These are phyloP conservation scores for Manacus vitellinus DNA, from an alignment of 2,113 vertebrate genomes.

Conservation along the genomic window DNA sequence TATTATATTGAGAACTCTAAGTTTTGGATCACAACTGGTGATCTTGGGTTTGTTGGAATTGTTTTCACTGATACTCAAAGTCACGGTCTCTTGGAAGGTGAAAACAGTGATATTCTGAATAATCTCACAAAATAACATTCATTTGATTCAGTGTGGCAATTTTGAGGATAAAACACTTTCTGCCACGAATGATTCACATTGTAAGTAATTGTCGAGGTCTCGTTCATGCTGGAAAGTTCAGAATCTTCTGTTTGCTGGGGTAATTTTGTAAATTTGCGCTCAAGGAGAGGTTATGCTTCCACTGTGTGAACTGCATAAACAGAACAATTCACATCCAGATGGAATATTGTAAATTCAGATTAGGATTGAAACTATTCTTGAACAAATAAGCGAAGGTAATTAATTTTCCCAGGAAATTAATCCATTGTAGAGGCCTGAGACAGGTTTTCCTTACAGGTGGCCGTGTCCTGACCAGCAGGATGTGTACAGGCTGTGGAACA, in stretches of 20 bases:
- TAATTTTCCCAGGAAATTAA: background rate
- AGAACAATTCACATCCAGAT: background rate
- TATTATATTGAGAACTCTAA: accelerated
- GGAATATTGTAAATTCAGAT: background rate
- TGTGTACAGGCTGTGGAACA: background rate
- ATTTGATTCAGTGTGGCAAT: background rate
- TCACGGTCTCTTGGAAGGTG: background rate
- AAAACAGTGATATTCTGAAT: background rate
- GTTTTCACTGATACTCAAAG: background rate
- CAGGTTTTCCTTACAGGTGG: background rate
- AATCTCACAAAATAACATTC: background rate
- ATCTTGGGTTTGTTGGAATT: background rate
- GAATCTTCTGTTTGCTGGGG: background rate
- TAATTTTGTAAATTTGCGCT: background rate
- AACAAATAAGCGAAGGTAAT: background rate
- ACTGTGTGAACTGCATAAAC: background rate
- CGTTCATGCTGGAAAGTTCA: background rate
- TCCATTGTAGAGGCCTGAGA: background rate
- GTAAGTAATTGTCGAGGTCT: background rate
- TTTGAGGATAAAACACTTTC: background rate
- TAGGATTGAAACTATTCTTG: background rate
- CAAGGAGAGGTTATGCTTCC: background rate
- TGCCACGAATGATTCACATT: background rate
- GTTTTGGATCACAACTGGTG: background rate
- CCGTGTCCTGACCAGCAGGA: background rate